Conservation (phyloP, 2,888 invertebrate species). For the Protonemura montana region DNA sequence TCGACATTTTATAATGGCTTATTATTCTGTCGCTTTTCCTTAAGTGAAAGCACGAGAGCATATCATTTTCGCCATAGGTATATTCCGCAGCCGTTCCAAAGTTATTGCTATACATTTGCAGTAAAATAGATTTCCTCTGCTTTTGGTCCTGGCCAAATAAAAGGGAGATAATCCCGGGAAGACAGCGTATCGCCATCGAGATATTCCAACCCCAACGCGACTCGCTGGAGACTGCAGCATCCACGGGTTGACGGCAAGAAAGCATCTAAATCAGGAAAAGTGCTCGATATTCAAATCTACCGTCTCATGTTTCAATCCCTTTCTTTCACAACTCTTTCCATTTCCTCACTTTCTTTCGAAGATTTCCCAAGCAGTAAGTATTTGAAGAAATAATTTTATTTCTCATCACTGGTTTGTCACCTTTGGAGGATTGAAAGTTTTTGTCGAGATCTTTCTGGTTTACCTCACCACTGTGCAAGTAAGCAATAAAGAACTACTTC, state of each 20-base stretch:
- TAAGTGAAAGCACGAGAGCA: not conserved
- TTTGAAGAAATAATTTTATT: not conserved
- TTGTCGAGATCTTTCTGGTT: not conserved
- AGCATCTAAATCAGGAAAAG: slow-evolving; percentile 19
- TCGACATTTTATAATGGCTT: not conserved
- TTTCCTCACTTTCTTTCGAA: slow-evolving; percentile 15
- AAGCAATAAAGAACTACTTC: too few relatives aligned
- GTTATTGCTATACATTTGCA: not conserved
- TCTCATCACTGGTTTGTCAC: not conserved
- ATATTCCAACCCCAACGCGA: not conserved
- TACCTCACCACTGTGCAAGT: not conserved
- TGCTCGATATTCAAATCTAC: slow-evolving; percentile 36
- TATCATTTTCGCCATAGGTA: not conserved
- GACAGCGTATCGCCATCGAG: not conserved
- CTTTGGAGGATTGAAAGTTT: not conserved
- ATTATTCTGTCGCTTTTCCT: not conserved
- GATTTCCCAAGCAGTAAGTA: not conserved
- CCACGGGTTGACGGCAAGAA: not conserved
- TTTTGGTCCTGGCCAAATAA: not conserved
- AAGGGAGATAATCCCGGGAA: slow-evolving; percentile 1
- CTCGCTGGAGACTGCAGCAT: not conserved
- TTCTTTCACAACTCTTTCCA: not conserved
- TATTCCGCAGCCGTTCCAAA: not conserved
- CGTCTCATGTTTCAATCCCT: not conserved
- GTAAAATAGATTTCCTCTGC: not conserved